Evolutionary conservation across 1,140 invertebrate species (phyloP).

Genomic region (Drosophila jambulina): DNA sequence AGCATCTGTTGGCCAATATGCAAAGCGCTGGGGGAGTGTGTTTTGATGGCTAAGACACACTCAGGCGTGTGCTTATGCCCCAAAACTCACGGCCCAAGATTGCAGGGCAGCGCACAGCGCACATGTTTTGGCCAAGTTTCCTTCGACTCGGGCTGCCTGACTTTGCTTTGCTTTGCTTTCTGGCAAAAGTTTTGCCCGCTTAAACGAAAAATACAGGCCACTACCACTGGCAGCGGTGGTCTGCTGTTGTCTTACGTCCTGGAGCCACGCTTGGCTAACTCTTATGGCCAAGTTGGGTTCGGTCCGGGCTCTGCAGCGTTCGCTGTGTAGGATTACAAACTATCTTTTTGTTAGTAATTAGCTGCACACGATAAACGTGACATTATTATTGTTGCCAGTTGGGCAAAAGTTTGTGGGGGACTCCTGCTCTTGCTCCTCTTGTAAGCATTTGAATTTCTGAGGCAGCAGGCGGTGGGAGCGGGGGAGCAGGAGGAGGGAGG

Average conservation of each 20-base stretch:
- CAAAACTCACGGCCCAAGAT: slow-evolving; percentile 69
- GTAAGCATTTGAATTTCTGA: slow-evolving; percentile 64
- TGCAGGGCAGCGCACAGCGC: slow-evolving; percentile 35
- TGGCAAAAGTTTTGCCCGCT: slow-evolving; percentile 33
- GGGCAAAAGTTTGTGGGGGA: slow-evolving; percentile 67
- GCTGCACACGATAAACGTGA: slow-evolving; percentile 83
- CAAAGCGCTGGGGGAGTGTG: slow-evolving; percentile 1
- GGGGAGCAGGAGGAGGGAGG: neutral
- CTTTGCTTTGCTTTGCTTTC: slow-evolving; percentile 9
- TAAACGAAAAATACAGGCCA: slow-evolving; percentile 38
- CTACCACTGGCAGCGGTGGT: slow-evolving; percentile 41
- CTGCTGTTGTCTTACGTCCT: slow-evolving; percentile 56
- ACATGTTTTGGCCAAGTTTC: slow-evolving; percentile 78
- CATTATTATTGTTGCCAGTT: slow-evolving; percentile 82
- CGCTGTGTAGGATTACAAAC: slow-evolving; percentile 77
- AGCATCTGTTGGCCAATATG: slow-evolving; percentile 32
- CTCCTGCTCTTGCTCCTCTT: no score
- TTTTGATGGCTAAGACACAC: slow-evolving; percentile 64
- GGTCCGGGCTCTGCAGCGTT: neutral
- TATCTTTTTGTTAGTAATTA: slow-evolving; percentile 84
- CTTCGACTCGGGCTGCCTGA: neutral
- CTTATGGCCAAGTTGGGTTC: slow-evolving; percentile 25
- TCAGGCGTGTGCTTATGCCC: slow-evolving; percentile 78
- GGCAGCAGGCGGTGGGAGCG: neutral
- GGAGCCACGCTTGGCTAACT: slow-evolving; percentile 69